Evolutionary conservation across 2,888 invertebrate species (phyloP).

Genomic region (Tryphoninae sp.): DNA sequence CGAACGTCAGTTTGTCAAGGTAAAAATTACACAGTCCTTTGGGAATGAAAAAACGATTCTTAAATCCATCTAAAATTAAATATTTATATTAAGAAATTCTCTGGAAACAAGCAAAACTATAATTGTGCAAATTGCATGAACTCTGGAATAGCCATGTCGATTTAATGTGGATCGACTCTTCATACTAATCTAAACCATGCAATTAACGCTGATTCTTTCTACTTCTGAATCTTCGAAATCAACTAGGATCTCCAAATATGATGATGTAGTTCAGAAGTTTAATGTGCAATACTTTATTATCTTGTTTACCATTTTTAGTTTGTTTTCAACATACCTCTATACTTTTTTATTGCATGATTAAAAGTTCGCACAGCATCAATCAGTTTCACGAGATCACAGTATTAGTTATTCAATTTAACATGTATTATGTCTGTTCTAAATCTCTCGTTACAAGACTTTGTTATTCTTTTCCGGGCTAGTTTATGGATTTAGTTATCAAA

Average conservation of each 20-base stretch:
- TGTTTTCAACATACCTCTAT: neutral
- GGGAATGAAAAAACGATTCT: constrained; percentile 11
- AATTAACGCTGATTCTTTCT: neutral
- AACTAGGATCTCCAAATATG: neutral
- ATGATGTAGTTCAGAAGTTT: neutral
- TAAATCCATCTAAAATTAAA: neutral
- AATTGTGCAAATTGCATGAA: constrained; percentile 41
- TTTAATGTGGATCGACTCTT: neutral
- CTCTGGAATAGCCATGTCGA: neutral
- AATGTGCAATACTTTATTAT: neutral
- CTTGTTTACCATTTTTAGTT: no score
- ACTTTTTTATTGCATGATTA: neutral
- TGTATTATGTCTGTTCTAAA: neutral
- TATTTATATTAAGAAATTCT: constrained; percentile 6
- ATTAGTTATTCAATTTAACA: neutral
- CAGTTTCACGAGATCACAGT: neutral
- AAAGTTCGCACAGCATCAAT: neutral
- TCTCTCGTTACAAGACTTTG: neutral
- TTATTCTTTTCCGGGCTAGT: neutral
- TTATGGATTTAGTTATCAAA: no score
- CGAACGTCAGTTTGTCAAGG: constrained; percentile 75
- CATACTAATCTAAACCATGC: neutral
- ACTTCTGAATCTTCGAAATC: neutral
- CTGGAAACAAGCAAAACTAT: neutral
- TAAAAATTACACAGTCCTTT: constrained; percentile 65